These are phyloP conservation scores for Cassiopea xamachana DNA, from an alignment of 30 jellyfish, hydroid and myxozoan species.

Conservation along the genomic window DNA sequence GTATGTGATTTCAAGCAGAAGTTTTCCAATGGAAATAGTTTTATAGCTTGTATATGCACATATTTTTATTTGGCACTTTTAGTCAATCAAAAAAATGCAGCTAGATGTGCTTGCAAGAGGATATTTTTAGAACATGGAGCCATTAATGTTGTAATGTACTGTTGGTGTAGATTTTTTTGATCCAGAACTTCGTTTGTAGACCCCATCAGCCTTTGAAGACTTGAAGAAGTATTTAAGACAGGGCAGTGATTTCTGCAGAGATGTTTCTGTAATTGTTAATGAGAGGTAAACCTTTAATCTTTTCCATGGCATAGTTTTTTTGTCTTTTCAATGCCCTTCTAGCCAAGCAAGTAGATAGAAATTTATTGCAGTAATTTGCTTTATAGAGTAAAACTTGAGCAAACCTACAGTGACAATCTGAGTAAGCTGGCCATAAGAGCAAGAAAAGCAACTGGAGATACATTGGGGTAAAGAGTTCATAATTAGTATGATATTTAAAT, in stretches of 20 bases:
- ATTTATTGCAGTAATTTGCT: too few relatives aligned
- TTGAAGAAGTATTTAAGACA: slow-evolving; percentile 73
- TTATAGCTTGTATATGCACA: too few relatives aligned
- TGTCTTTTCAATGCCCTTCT: too few relatives aligned
- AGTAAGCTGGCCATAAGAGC: slow-evolving; percentile 79
- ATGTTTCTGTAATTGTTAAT: slow-evolving; percentile 70
- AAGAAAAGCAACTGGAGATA: slow-evolving; percentile 84
- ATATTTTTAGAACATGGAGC: neutral
- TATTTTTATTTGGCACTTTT: too few relatives aligned
- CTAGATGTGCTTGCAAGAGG: too few relatives aligned
- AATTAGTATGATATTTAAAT: too few relatives aligned
- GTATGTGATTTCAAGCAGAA: too few relatives aligned
- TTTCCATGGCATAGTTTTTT: neutral
- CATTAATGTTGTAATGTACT: neutral
- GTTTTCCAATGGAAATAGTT: too few relatives aligned
- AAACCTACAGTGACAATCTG: slow-evolving; percentile 82
- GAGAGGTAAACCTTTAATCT: slow-evolving; percentile 72
- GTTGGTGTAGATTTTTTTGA: neutral
- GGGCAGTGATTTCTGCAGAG: slow-evolving; percentile 89
- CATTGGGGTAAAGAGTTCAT: slow-evolving; percentile 76
- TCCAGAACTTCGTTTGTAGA: slow-evolving; percentile 30
- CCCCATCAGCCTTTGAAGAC: slow-evolving; percentile 86
- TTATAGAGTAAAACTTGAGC: slow-evolving; percentile 81
- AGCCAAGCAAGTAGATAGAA: too few relatives aligned
- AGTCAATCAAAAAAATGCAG: too few relatives aligned